Evolutionary conservation across 2,888 invertebrate species (phyloP), one percentile per base, ranked within the genome.

Genomic region (Acholoe squamosa): DNA sequence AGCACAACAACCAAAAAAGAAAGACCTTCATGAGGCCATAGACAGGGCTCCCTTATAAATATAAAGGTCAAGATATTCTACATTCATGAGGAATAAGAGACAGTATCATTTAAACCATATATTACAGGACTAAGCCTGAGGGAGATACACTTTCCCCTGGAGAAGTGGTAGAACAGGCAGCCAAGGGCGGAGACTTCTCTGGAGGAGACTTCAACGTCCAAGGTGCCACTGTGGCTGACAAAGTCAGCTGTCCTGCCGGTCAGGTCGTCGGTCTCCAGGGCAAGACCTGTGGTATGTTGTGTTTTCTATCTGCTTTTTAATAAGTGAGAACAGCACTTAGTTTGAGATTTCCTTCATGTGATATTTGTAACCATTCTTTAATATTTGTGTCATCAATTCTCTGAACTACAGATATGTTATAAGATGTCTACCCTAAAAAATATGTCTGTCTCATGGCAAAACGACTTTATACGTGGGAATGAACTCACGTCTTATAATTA

Each of bases 161-260:
- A 19, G 92, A 92, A 33, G 92, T 92, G 90, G 90, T 94, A n/a
- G 92, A 93, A 76, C 92, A 92, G 14, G 91, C 91, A 52, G 91
- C 94, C 33, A 94, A 94, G 90, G 91, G 92, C 34, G 92, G 93
- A 16, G 90, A 91, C 28, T 93, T 93, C 67, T 91, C 92, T 54
- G 91, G 91, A 19, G 92, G 93, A 14, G 91, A 91, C 19, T 93
- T 93, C 91, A 91, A 89, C 19, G 92, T 92, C 16, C 92, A 92
- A 10, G 89, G 92, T 1, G 89, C 92, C 86, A 89, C 91, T n/a
- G 91, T 94, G n/a, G 77, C 91, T 25, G 89, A 92, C 0, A 80
- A 91, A n/a, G 90, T 90, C 51, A 91, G 90, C 43, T 94, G 94
- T 91, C 91, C 91, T n/a, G 12, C 77, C 0, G 94, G 94, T 52